Evolutionary conservation across 1,140 invertebrate genomes (phyloP).

Genomic region (Pectinophora gossypiella): DNA sequence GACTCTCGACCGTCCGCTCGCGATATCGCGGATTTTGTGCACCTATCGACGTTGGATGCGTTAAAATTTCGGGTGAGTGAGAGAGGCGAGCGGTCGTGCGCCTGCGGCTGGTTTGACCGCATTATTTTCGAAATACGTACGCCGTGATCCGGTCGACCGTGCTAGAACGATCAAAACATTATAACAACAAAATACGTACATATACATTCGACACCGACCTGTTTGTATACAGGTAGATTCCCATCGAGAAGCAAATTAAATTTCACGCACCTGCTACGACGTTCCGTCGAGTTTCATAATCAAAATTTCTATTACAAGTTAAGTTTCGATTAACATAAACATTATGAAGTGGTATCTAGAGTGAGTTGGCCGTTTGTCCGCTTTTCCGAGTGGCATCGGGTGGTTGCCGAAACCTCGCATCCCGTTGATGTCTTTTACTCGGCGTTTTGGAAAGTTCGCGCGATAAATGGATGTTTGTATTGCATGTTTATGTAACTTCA

Average conservation of each 20-base stretch:
- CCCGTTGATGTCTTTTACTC: conserved; percentile 72
- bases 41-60: conserved; percentile 66
- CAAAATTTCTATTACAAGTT: neutral
- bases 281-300: neutral
- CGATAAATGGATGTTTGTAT: conserved; percentile 28
- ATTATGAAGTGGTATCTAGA: neutral
- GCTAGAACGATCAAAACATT: conserved; percentile 67
- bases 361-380: conserved; percentile 2
- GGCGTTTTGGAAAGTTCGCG: conserved; percentile 47
- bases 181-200: conserved; percentile 49
- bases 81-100: conserved; percentile 58
- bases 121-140: conserved; percentile 74
- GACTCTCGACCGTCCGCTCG: conserved; percentile 31
- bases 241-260: neutral
- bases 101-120: conserved; percentile 70
- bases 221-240: conserved; percentile 6
- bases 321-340: neutral
- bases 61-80: conserved; percentile 73
- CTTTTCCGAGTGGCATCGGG: neutral
- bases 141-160: conserved; percentile 58
- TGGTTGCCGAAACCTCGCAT: neutral
- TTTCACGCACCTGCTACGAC: neutral
- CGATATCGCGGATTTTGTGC: conserved; percentile 57
- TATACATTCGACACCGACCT: conserved; percentile 35
- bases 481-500: conserved; percentile 28